A percentile compares a stretch with the other conserved stretches of the same genome.
Evolutionary conservation across 1,140 invertebrate genomes (phyloP).

Genomic region (Caligus rogercresseyi): DNA sequence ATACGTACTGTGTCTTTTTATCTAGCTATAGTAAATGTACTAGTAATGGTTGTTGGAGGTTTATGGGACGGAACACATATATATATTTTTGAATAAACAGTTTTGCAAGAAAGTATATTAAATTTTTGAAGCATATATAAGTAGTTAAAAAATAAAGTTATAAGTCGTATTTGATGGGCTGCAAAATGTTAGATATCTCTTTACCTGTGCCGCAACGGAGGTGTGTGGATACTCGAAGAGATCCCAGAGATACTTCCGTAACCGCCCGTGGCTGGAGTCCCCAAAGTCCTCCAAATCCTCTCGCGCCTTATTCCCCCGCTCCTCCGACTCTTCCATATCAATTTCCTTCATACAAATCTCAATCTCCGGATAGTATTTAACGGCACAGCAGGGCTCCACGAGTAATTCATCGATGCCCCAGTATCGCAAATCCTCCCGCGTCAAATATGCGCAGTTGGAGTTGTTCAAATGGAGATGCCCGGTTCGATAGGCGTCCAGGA

Average conservation of each 20-base stretch:
- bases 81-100: too few relatives aligned
- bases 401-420: conserved; percentile 16
- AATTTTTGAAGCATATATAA: too few relatives aligned
- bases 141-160: too few relatives aligned
- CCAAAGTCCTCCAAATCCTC: conserved; percentile 12
- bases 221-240: conserved; percentile 16
- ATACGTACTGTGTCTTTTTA: too few relatives aligned
- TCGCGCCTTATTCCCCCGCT: not conserved
- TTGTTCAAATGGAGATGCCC: conserved; percentile 7
- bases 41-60: too few relatives aligned
- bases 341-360: conserved; percentile 13
- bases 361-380: conserved; percentile 19
- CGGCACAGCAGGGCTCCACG: conserved; percentile 15
- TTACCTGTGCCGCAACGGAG: conserved; percentile 8
- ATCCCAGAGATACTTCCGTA: conserved; percentile 13
- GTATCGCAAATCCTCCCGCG: conserved; percentile 3
- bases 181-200: too few relatives aligned
- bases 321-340: conserved; percentile 9
- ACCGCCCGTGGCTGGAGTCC: not conserved
- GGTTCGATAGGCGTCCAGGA: conserved; percentile 14
- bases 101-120: too few relatives aligned
- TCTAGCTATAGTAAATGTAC: too few relatives aligned
- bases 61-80: too few relatives aligned
- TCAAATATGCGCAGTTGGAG: conserved; percentile 7
- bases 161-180: too few relatives aligned